A percentile compares a stretch with the other conserved stretches of the same genome.
These are phyloP conservation scores for Madoqua kirkii DNA, from an alignment of 2,113 vertebrate genomes.

Conservation along the genomic window DNA sequence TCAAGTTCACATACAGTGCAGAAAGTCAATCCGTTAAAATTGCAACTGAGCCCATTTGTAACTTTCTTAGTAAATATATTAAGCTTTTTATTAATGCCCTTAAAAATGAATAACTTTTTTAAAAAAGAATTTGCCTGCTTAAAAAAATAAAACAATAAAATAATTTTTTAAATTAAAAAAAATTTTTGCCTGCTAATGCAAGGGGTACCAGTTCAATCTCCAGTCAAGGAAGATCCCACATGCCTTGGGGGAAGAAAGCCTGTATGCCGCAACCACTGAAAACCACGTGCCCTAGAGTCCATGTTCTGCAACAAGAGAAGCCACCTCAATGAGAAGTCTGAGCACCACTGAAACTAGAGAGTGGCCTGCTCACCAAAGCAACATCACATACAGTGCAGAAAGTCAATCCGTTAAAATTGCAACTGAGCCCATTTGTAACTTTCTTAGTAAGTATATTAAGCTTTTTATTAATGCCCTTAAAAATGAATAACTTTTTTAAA, in stretches of 20 bases:
- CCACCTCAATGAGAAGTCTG: not conserved
- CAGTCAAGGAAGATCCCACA: not conserved
- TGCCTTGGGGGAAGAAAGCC: not conserved
- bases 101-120: slow-evolving; percentile 51
- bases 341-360: not conserved
- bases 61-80: slow-evolving; percentile 38
- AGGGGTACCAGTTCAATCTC: not conserved
- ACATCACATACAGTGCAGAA: too few relatives aligned
- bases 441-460: slow-evolving; percentile 47
- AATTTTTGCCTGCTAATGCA: not conserved
- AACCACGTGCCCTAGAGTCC: not conserved
- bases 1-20: slow-evolving; percentile 37
- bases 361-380: not conserved
- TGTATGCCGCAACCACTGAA: accelerated
- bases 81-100: slow-evolving; percentile 56
- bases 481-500: slow-evolving; percentile 46
- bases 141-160: too few relatives aligned
- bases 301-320: not conserved
- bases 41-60: not conserved
- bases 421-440: too few relatives aligned
- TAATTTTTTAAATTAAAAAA: too few relatives aligned
- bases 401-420: too few relatives aligned
- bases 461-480: slow-evolving; percentile 53
- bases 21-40: slow-evolving; percentile 50
- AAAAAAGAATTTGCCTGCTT: not conserved